Conservation (phyloP, 2,113 vertebrate genomes). For the Lipotes vexillifer region DNA sequence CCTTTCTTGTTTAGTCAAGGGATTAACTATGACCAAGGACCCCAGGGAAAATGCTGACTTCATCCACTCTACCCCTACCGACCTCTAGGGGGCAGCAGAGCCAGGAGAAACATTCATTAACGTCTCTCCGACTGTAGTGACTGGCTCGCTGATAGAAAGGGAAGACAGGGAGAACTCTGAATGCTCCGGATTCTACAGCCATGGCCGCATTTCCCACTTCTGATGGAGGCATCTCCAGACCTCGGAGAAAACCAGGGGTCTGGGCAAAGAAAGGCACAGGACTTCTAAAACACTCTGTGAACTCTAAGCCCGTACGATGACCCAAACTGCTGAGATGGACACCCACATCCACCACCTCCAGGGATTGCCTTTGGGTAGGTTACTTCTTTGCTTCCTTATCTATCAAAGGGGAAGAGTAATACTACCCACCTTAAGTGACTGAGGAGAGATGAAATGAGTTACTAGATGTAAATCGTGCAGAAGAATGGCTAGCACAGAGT, state of each 20-base stretch:
- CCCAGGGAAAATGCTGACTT: background rate
- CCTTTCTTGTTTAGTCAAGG: background rate
- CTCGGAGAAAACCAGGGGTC: background rate
- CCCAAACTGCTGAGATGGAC: background rate
- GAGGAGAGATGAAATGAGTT: background rate
- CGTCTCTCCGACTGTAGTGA: accelerated
- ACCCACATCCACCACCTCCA: background rate
- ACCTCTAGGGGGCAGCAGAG: slow-evolving; percentile 49
- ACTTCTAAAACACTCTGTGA: background rate
- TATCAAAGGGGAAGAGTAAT: background rate
- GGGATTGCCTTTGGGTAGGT: background rate
- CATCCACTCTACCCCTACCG: background rate
- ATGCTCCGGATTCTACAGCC: background rate
- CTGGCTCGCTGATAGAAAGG: background rate
- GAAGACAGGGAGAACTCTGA: background rate
- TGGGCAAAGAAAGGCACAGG: background rate
- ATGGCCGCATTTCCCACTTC: background rate
- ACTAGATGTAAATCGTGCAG: background rate
- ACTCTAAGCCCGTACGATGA: background rate
- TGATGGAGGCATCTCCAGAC: too few relatives aligned
- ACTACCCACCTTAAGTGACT: background rate
- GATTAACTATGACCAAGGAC: background rate
- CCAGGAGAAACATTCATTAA: background rate
- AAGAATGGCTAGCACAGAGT: background rate
- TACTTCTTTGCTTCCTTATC: background rate